Evolutionary conservation across 2,113 vertebrate genomes (phyloP).

Genomic region (Odocoileus hemionus): DNA sequence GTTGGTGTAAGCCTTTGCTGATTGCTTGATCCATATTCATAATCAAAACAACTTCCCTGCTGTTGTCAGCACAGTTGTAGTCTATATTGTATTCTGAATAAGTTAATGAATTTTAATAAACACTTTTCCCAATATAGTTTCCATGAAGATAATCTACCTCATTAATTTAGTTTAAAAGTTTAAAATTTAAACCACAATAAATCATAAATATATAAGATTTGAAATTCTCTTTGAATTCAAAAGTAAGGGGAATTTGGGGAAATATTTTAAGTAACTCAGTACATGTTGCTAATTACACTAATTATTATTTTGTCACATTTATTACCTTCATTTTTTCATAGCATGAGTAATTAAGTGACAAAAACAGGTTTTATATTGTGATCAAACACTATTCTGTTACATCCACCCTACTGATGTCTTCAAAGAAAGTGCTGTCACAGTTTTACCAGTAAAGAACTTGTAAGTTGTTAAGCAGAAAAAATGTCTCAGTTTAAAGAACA

Average conservation of each 20-base stretch:
- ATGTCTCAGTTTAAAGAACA: slow-evolving; percentile 44
- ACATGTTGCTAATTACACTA: slow-evolving; percentile 20
- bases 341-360: slow-evolving; percentile 67
- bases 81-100: neutral
- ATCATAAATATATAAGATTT: slow-evolving; percentile 33
- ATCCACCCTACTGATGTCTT: slow-evolving; percentile 13
- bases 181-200: slow-evolving; percentile 31
- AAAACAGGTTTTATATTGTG: slow-evolving; percentile 51
- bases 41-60: neutral
- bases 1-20: neutral
- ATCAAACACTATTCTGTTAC: slow-evolving; percentile 51
- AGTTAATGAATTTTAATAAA: neutral
- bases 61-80: neutral
- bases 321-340: slow-evolving; percentile 44
- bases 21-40: neutral
- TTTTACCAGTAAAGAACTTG: slow-evolving; percentile 41
- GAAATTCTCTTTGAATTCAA: slow-evolving; percentile 57
- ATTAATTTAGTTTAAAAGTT: slow-evolving; percentile 12
- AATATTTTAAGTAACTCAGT: slow-evolving; percentile 36
- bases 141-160: neutral
- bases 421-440: slow-evolving; percentile 42
- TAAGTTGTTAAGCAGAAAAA: slow-evolving; percentile 49
- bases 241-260: slow-evolving; percentile 39
- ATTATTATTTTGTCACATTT: slow-evolving; percentile 59
- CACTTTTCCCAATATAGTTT: neutral